Conservation (phyloP, 64 coral and sea anemone genomes). For the Orbicella faveolata region DNA sequence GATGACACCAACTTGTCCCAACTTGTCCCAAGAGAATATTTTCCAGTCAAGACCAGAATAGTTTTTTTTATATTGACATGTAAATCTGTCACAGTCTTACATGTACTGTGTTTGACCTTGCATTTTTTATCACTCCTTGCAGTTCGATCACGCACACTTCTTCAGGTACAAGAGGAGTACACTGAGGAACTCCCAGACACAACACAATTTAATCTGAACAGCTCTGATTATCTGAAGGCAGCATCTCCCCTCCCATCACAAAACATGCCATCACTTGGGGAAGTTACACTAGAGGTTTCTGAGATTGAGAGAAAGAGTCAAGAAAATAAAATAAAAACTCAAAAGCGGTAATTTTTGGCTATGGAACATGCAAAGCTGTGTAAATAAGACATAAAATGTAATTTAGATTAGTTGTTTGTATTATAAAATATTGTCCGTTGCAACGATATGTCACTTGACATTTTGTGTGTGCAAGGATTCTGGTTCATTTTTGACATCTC, state of each 20-base stretch:
- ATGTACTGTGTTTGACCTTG: not conserved
- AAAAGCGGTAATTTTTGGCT: not conserved
- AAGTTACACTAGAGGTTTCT: slow-evolving; percentile 29
- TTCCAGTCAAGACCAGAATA: too few species aligned
- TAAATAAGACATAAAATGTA: not conserved
- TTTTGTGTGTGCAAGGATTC: too few species aligned
- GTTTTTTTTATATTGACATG: too few species aligned
- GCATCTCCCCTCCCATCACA: not conserved
- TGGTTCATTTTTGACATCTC: too few species aligned
- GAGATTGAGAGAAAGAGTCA: slow-evolving; percentile 4
- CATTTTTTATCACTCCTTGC: not conserved
- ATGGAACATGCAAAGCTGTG: not conserved
- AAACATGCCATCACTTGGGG: not conserved
- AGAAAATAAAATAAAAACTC: slow-evolving; percentile 16
- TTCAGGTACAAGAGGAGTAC: slow-evolving; percentile 61
- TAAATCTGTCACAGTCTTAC: too few species aligned
- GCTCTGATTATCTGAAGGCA: slow-evolving; percentile 41
- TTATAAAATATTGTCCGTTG: not conserved
- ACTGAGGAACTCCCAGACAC: slow-evolving; percentile 15
- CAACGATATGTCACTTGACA: not conserved
- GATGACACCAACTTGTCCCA: too few species aligned
- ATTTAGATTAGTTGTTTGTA: not conserved
- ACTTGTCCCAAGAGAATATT: too few species aligned
- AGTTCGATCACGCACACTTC: slow-evolving; percentile 74
- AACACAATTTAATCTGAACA: slow-evolving; percentile 29